Evolutionary conservation across 2,113 vertebrate genomes (phyloP).

Genomic region (Genyomyrus donnyi): DNA sequence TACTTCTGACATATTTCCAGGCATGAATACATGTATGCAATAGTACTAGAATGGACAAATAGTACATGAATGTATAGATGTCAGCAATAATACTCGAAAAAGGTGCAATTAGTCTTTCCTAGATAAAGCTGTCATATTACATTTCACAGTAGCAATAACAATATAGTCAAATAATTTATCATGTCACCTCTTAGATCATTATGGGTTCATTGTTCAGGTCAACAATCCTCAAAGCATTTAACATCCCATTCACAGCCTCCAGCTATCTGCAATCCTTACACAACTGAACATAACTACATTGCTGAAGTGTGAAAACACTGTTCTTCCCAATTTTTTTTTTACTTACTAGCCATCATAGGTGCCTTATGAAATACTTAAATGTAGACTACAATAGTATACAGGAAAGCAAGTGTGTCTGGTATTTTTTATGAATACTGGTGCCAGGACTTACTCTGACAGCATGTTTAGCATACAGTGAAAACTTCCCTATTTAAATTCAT

Average conservation of each 20-base stretch:
- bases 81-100: background rate
- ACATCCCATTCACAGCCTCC: background rate
- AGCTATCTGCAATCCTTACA: background rate
- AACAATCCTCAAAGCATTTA: background rate
- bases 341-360: background rate
- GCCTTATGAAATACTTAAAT: background rate
- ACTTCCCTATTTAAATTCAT: constrained; percentile 10
- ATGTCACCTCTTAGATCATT: background rate
- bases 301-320: background rate
- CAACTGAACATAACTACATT: background rate
- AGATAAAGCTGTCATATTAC: background rate
- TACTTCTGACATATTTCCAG: background rate
- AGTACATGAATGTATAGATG: background rate
- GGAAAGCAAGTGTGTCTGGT: background rate
- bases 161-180: constrained; percentile 1
- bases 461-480: background rate
- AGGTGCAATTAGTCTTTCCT: background rate
- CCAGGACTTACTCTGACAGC: background rate
- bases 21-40: background rate
- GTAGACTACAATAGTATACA: background rate
- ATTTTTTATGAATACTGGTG: too few species aligned
- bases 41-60: background rate
- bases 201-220: background rate
- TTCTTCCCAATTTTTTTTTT: background rate
- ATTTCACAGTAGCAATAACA: background rate